Evolutionary conservation across 1,140 invertebrate species (phyloP).

Genomic region (Epicauta chinensis): DNA sequence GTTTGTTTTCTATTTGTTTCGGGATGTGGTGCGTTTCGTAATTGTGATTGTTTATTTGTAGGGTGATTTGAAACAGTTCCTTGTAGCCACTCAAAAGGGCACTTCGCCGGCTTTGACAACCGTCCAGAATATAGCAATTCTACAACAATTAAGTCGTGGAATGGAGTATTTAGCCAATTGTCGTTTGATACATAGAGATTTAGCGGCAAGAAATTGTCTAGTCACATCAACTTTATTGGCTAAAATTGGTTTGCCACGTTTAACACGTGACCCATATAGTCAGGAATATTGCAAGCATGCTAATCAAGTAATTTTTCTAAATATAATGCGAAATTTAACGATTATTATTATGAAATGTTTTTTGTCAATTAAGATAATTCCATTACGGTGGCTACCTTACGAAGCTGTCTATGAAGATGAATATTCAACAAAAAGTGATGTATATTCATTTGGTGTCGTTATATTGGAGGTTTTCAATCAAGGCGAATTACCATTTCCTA

Average conservation of each 20-base stretch:
- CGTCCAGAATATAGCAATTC: constrained; percentile 64
- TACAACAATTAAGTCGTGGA: constrained; percentile 74
- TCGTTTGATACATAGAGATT: constrained; percentile 75
- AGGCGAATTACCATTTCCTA: constrained; percentile 79
- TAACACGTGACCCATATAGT: constrained; percentile 78
- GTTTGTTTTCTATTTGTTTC: constrained; percentile 45
- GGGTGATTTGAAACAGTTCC: constrained; percentile 91
- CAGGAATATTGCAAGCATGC: constrained; percentile 77
- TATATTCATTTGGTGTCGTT: constrained; percentile 84
- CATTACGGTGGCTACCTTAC: constrained; percentile 79
- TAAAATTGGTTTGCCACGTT: constrained; percentile 75
- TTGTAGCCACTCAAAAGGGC: constrained; percentile 64
- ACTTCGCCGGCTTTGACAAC: constrained; percentile 57
- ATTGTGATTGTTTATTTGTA: constrained; percentile 42
- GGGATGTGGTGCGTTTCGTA: too few species aligned
- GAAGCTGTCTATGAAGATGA: constrained; percentile 88
- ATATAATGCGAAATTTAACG: constrained; percentile 23
- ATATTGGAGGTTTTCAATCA: constrained; percentile 89
- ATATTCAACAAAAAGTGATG: constrained; percentile 89
- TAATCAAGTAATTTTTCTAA: constrained; percentile 54
- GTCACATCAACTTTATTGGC: constrained; percentile 75
- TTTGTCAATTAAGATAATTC: constrained; percentile 50
- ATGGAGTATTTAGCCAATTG: constrained; percentile 74
- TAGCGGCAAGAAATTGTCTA: constrained; percentile 90
- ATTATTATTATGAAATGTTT: constrained; percentile 7